Base-by-base conservation (phyloP, 2,797 vertebrate species). In the Intellagama lesueurii region DNA sequence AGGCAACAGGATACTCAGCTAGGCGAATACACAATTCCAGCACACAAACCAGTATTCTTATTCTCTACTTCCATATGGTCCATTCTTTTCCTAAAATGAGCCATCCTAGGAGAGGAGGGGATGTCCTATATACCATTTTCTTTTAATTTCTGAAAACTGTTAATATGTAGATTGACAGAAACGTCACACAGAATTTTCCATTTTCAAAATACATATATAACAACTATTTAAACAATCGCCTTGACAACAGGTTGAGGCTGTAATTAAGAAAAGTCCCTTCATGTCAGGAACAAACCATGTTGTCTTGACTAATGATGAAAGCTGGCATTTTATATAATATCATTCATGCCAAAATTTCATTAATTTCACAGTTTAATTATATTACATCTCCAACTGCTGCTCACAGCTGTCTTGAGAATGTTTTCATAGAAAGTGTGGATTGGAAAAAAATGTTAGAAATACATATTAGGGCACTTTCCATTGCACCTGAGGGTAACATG, bases 271-370 rank as follows among this genome's bases (percentile, higher is more conserved):
- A 89, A 30, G 26, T 64, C 47, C 7, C 30, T 72, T 1, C 28
- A 12, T 32, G 52, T 68, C 73, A 40, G 11, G 49, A 72, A 77
- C 81, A 81, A 35, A 35, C 26, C 22, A 44, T 40, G 32, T 56
- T 49, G 60, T 56, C 19, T 22, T 79, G 35, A 78, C 66, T 72
- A 87, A 49, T 5, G n/a, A 81, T 47, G n/a, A 14, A 60, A n/a
- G 52, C 2, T 47, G 40, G 8, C 44, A 78, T 80, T 70, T 87
- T 12, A 87, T 52, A 35, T 87, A 86, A 76, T 86, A 49, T 76
- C 52, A 56, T 56, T 56, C 52, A 56, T 56, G 9, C 52, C 52
- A 56, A 9, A 11, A 56, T 56, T 8, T 56, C 52, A 56, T 72
- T 83, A 64, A 78, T 72, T 72, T 69, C 17, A 16, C 17, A 66